Evolutionary conservation across 2,797 vertebrate species (phyloP), one percentile per base, ranked within the genome.

Genomic region (Urophycis tenuis): DNA sequence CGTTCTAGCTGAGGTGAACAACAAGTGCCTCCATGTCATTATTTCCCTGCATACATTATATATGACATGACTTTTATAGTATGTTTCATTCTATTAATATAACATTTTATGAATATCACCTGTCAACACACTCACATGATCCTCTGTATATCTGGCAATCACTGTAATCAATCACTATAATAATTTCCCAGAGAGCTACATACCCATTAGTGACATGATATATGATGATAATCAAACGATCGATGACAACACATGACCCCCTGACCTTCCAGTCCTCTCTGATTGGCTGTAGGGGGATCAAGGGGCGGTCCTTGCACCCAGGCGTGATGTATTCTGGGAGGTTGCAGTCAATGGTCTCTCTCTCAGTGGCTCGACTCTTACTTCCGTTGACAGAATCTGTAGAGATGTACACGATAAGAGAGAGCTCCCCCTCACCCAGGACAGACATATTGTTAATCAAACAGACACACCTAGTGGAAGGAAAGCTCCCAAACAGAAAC

Each of bases 291-390:
- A 98, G 92, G 15, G 94, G 94, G 81, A 88, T 91, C 30, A 97
- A 81, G 0, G 93, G 94, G 81, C 92, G 92, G 53, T 98, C 95
- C 81, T 94, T 95, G 89, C 92, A 93, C 70, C 96, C 95, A 10
- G 96, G 97, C 78, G 97, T 91, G 90, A 98, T 92, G 85, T 95
- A 93, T 74, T 96, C 95, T 12, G 96, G 95, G 32, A 95, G 95
- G 5, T 92, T 94, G 82, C 91, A 94, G 89, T 94, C 94, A 0
- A 92, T 89, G 77, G 93, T 92, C 77, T 94, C 95, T 86, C 93
- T 87, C 78, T 95, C 95, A 0, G 93, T 89, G 73, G 91, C 91
- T 85, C 90, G 92, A 82, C 90, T 92, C 88, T 92, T 95, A 81
- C 90, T 76, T 8, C 80, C 70, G 11, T 5, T 74, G 15, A 84